Evolutionary conservation across 2,888 invertebrate species (phyloP).

Genomic region (Cotesia congregata): DNA sequence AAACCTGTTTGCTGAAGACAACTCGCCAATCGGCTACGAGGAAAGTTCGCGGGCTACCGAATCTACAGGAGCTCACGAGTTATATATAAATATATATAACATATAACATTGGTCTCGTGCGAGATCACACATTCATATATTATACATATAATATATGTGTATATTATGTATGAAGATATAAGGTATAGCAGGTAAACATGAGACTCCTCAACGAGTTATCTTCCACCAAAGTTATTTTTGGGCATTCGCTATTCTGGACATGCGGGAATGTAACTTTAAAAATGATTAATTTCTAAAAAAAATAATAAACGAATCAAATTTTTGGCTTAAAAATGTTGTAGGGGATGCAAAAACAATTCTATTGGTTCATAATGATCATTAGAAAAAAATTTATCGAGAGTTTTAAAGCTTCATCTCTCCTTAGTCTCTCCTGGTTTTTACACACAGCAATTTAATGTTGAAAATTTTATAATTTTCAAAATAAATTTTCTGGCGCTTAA

Average conservation of each 20-base stretch:
- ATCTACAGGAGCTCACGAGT: slow-evolving; percentile 53
- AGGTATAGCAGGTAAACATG: slow-evolving; percentile 15
- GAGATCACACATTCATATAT: slow-evolving; percentile 15
- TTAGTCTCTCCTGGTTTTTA: no score
- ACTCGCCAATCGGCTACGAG: slow-evolving; percentile 55
- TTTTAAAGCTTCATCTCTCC: no score
- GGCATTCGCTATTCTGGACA: neutral
- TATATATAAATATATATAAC: neutral
- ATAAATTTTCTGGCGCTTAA: no score
- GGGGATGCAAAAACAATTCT: no score
- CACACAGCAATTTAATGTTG: no score
- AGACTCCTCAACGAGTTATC: slow-evolving; percentile 25
- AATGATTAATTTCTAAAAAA: no score
- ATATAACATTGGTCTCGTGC: slow-evolving; percentile 22
- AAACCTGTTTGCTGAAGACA: slow-evolving; percentile 68
- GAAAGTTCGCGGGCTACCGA: slow-evolving; percentile 60
- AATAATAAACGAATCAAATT: no score
- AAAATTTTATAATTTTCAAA: no score
- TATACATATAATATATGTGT: slow-evolving; percentile 15
- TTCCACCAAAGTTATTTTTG: slow-evolving; percentile 11
- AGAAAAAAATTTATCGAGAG: no score
- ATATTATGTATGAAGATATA: slow-evolving; percentile 18
- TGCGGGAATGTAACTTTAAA: no score
- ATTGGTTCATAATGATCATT: no score
- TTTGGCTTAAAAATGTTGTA: no score